These are phyloP conservation scores for Colletes gigas DNA, from an alignment of 1,140 invertebrate species.

Conservation along the genomic window DNA sequence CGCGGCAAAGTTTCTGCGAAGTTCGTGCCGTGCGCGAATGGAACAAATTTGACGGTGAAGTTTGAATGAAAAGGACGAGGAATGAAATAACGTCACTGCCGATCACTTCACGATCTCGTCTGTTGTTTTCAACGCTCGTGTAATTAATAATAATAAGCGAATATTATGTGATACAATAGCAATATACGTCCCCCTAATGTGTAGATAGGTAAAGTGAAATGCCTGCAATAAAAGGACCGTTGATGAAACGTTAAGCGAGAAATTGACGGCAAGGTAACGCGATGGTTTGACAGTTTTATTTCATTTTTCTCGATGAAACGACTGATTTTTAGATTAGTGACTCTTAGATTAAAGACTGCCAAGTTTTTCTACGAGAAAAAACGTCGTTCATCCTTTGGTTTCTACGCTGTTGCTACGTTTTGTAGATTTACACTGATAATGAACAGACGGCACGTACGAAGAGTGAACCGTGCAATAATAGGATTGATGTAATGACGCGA, in stretches of 20 bases:
- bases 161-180: constrained; percentile 68
- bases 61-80: not conserved
- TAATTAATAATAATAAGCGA: constrained; percentile 55
- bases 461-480: not conserved
- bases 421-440: not conserved
- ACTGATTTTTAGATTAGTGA: constrained; percentile 20
- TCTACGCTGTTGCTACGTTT: constrained; percentile 23
- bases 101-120: constrained; percentile 34
- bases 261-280: not conserved
- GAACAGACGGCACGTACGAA: not conserved
- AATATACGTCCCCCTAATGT: constrained; percentile 58
- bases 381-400: constrained; percentile 15
- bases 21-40: constrained; percentile 15
- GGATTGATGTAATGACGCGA: too few species aligned
- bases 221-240: not conserved
- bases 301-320: constrained; percentile 7
- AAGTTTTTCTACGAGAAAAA: constrained; percentile 16
- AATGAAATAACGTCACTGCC: constrained; percentile 40
- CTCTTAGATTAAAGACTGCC: constrained; percentile 40
- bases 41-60: not conserved
- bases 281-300: constrained; percentile 32
- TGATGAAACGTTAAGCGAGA: not conserved
- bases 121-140: constrained; percentile 36
- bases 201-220: constrained; percentile 34
- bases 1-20: constrained; percentile 34